phyloP scores from a whole-genome alignment of 2,888 invertebrate species.

The Macrosoma leucophasiata region DNA sequence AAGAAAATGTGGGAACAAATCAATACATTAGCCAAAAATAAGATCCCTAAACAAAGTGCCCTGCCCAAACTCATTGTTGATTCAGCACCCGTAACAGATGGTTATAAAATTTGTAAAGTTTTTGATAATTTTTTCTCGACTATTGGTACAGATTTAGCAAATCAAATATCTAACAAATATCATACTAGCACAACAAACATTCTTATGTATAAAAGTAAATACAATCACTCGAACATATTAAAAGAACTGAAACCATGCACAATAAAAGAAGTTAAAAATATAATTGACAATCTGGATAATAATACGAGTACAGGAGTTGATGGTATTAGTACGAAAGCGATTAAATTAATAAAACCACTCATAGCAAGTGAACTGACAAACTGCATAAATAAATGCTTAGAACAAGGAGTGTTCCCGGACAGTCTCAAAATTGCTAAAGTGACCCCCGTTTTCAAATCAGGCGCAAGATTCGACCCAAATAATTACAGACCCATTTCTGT shows the following conservation, averaged over 20 bases:
- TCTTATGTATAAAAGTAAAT: neutral
- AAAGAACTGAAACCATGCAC: neutral
- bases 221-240: neutral
- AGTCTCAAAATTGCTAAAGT: conserved; percentile 15
- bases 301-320: conserved; percentile 15
- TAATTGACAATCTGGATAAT: conserved; percentile 10
- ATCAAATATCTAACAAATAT: conserved; percentile 14
- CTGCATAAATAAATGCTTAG: conserved; percentile 14
- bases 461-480: conserved; percentile 4
- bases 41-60: conserved; percentile 6
- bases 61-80: conserved; percentile 13
- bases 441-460: conserved; percentile 15
- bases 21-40: conserved; percentile 6
- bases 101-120: conserved; percentile 15
- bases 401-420: conserved; percentile 13
- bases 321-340: conserved; percentile 12
- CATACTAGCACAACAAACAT: conserved; percentile 4
- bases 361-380: conserved; percentile 5
- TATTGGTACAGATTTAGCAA: conserved; percentile 17
- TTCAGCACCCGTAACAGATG: conserved; percentile 7
- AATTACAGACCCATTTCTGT: conserved; percentile 19
- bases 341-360: conserved; percentile 36
- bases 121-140: conserved; percentile 20
- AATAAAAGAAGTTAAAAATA: conserved; percentile 7
- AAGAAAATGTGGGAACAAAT: conserved; percentile 13